phyloP scores from a whole-genome alignment of 2,888 invertebrate genomes.

The Cataglyphis altisquamis region DNA sequence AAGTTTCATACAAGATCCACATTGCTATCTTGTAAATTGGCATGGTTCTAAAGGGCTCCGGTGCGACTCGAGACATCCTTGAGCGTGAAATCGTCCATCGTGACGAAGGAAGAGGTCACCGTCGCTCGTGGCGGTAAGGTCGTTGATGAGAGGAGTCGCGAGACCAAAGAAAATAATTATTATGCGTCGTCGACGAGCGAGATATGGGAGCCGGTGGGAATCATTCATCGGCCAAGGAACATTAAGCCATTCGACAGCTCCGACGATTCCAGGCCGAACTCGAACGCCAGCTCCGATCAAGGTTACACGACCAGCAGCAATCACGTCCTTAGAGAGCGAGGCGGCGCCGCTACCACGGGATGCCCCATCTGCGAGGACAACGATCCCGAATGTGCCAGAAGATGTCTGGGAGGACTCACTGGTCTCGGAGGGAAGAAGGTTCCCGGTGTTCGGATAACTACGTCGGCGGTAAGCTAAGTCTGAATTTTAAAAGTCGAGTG shows the following conservation, averaged over 20 bases:
- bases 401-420: constrained; percentile 79
- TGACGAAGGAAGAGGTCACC: constrained; percentile 91
- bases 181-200: constrained; percentile 90
- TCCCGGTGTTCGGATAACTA: constrained; percentile 80
- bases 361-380: constrained; percentile 80
- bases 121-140: constrained; percentile 90
- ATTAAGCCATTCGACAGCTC: constrained; percentile 84
- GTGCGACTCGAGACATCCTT: constrained; percentile 91
- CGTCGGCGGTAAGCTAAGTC: constrained; percentile 82
- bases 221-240: constrained; percentile 82
- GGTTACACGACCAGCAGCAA: constrained; percentile 84
- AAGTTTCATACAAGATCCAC: constrained; percentile 50
- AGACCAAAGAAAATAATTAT: constrained; percentile 91
- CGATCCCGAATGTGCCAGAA: constrained; percentile 78
- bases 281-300: constrained; percentile 85
- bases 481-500: neutral
- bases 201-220: constrained; percentile 89
- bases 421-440: constrained; percentile 76
- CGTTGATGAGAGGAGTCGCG: constrained; percentile 90
- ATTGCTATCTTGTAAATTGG: constrained; percentile 62
- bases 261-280: constrained; percentile 84
- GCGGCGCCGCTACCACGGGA: constrained; percentile 73
- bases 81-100: constrained; percentile 91
- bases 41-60: constrained; percentile 87
- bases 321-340: constrained; percentile 81